phyloP scores from a whole-genome alignment of 2,888 invertebrate genomes.

The Tetramorium bicarinatum region DNA sequence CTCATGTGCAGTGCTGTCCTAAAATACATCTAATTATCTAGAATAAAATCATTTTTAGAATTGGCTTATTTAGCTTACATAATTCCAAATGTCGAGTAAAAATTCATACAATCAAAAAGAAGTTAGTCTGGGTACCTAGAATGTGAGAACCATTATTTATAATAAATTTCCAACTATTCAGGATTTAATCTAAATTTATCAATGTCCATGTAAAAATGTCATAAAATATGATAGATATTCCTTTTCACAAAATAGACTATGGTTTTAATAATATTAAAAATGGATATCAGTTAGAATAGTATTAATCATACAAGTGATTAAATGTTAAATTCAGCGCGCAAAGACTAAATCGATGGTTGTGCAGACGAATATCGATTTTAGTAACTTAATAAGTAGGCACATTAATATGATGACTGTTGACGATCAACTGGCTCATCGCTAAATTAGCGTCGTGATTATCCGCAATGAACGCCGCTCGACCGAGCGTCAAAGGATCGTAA shows the following conservation, averaged over 20 bases:
- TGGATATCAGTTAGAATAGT: background rate
- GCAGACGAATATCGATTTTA: slow-evolving; percentile 15
- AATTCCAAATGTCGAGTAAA: background rate
- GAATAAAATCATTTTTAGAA: slow-evolving; percentile 17
- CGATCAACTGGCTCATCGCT: slow-evolving; percentile 71
- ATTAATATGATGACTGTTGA: slow-evolving; percentile 47
- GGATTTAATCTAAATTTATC: background rate
- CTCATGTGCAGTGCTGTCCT: background rate
- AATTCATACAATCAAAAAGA: background rate
- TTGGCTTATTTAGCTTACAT: background rate
- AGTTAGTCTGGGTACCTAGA: background rate
- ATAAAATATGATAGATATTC: background rate
- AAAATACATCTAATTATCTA: background rate
- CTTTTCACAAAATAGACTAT: background rate
- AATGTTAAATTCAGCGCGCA: slow-evolving; percentile 1
- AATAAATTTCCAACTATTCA: background rate
- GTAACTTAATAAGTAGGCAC: slow-evolving; percentile 28
- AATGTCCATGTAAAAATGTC: background rate
- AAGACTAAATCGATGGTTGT: background rate
- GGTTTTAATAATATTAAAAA: background rate
- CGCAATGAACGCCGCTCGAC: slow-evolving; percentile 63
- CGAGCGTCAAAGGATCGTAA: slow-evolving; percentile 65
- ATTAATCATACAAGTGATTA: background rate
- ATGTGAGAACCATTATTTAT: background rate
- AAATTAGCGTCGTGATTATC: slow-evolving; percentile 76